Evolutionary conservation across 2,888 invertebrate species (phyloP), one percentile per base, ranked within the genome.

Genomic region (Strigamia transsilvanica): DNA sequence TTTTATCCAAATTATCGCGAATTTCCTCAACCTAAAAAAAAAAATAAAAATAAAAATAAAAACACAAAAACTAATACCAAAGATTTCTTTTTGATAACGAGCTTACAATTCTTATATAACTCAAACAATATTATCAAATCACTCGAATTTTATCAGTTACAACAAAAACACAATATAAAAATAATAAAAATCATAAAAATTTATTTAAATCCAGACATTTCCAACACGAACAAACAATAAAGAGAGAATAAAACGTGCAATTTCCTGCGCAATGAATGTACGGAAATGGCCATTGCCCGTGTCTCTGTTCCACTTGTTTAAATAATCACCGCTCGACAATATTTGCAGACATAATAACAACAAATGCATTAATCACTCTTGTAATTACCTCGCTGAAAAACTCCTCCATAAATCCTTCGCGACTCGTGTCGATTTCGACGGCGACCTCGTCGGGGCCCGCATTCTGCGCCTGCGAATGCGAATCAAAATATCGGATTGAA

Each of bases 371-470:
- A 56, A 56, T 18, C 9, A n/a, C 21, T 18, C 21, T 27, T 27
- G n/a, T 56, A 56, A 56, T 73, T 89, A 96, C 97, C 93, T 99
- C 99, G 90, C 96, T 97, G 91, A 99, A 99, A 91, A 99, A 99
- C 89, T 98, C 98, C 89, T 99, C 98, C 98, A 99, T 99, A 91
- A 96, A 98, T 87, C 97, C 96, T 88, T 94, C 94, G 86, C 92
- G 92, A 86, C 94, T 94, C 79, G 86, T 86, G 89, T 97, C 97
- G 88, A 97, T 95, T 89, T 94, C 95, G 91, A 98, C 96, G 89
- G 96, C 94, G 90, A 97, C 96, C 89, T 97, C 97, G 90, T 97
- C 97, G 85, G 94, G 94, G 86, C 94, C 95, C 89, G 98, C 98
- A 90, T 98, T 97, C 91, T 98, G 98, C 89, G 98, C 97, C 97